Evolutionary conservation across 2,113 vertebrate species (phyloP).

Genomic region (Bufo gargarizans): DNA sequence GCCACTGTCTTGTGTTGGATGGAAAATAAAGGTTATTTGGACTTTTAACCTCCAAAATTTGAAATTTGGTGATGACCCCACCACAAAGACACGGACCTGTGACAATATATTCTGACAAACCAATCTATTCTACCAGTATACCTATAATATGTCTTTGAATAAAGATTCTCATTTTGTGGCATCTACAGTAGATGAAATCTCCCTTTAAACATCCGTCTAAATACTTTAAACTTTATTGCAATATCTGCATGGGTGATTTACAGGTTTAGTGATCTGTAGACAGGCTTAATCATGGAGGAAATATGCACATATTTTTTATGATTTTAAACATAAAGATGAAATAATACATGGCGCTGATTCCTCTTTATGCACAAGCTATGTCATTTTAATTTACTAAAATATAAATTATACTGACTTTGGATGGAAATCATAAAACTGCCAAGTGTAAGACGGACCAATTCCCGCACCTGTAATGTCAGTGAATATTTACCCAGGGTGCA

Average conservation of each 20-base stretch:
- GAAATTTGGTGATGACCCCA: no score
- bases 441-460: conserved; percentile 43
- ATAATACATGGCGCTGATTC: conserved; percentile 64
- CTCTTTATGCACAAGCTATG: conserved; percentile 57
- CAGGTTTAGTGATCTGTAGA: conserved; percentile 65
- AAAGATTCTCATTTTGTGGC: conserved; percentile 2
- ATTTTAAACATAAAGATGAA: conserved; percentile 66
- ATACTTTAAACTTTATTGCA: conserved; percentile 63
- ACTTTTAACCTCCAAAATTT: no score
- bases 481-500: conserved; percentile 1
- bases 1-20: no score
- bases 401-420: conserved; percentile 60
- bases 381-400: conserved; percentile 65
- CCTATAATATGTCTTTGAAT: background rate
- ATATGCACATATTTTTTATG: conserved; percentile 66
- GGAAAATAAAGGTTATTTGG: no score
- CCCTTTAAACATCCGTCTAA: conserved; percentile 53
- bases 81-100: no score
- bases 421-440: conserved; percentile 52
- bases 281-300: conserved; percentile 68
- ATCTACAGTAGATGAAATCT: conserved; percentile 10
- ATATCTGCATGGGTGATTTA: conserved; percentile 65
- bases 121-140: background rate
- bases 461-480: conserved; percentile 35
- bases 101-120: background rate